A percentile compares a stretch with the other conserved stretches of the same genome.
These are phyloP conservation scores for Lepidocolaptes lacrymiger DNA, from an alignment of 2,797 vertebrate genomes.

Conservation along the genomic window DNA sequence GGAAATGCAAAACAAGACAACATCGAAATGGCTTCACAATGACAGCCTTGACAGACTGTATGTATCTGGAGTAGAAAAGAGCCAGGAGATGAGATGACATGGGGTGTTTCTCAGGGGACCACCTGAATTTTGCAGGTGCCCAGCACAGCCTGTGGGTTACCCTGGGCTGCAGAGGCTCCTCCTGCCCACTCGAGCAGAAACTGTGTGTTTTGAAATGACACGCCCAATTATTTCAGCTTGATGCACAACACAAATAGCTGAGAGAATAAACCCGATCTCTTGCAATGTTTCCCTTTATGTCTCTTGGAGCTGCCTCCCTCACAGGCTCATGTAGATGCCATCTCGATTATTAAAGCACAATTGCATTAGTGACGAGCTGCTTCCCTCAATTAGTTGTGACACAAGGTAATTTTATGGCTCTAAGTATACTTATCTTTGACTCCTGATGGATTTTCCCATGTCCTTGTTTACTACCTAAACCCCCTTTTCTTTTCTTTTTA, in stretches of 20 bases:
- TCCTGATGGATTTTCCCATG: conserved; percentile 59
- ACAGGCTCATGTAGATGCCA: conserved; percentile 63
- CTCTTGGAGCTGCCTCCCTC: conserved; percentile 51
- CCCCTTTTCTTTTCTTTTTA: conserved; percentile 46
- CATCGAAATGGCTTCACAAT: conserved; percentile 34
- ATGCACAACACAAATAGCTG: conserved; percentile 65
- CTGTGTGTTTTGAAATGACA: background rate
- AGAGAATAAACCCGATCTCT: conserved; percentile 27
- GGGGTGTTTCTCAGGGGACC: conserved; percentile 25
- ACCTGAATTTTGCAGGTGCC: conserved; percentile 46
- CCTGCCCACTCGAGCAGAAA: conserved; percentile 67
- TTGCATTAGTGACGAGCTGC: conserved; percentile 54
- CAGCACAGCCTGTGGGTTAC: conserved; percentile 40
- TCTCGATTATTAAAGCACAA: conserved; percentile 72
- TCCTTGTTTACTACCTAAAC: conserved; percentile 59
- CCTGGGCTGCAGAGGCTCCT: conserved; percentile 48
- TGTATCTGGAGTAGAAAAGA: conserved; percentile 23
- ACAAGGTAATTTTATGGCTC: conserved; percentile 67
- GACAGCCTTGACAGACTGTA: conserved; percentile 16
- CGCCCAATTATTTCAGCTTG: conserved; percentile 65
- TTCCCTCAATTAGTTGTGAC: conserved; percentile 74
- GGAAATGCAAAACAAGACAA: conserved; percentile 61
- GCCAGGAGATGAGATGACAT: conserved; percentile 7
- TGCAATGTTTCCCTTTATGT: conserved; percentile 62
- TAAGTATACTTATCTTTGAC: conserved; percentile 70